Evolutionary conservation across 1,140 invertebrate genomes (phyloP).

Genomic region (Campoletis sonorensis): DNA sequence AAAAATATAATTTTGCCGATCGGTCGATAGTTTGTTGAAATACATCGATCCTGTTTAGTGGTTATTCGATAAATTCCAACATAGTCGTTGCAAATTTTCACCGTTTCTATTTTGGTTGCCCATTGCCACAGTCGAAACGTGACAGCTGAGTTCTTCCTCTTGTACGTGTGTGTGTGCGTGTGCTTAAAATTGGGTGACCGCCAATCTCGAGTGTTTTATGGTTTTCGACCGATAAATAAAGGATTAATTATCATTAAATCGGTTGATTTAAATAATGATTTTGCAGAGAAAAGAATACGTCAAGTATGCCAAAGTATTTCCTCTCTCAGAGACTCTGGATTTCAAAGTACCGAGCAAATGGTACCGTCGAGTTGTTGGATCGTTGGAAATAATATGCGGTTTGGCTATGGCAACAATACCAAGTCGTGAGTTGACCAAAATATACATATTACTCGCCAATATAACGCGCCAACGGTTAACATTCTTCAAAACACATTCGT

Average conservation of each 20-base stretch:
- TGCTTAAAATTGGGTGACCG: conserved; percentile 54
- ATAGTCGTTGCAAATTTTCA: conserved; percentile 45
- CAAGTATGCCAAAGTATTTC: conserved; percentile 97
- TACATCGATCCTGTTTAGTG: not conserved
- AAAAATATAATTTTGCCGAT: not conserved
- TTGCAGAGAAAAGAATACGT: conserved; percentile 97
- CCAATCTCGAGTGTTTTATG: conserved; percentile 55
- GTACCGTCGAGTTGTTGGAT: conserved; percentile 92
- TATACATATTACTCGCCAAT: conserved; percentile 26
- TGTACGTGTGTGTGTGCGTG: not conserved
- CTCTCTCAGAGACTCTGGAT: conserved; percentile 87
- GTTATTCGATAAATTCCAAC: conserved; percentile 50
- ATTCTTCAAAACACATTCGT: not conserved
- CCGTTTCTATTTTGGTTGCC: conserved; percentile 61
- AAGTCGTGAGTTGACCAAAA: conserved; percentile 82
- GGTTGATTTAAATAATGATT: conserved; percentile 50
- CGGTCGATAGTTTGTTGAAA: not conserved
- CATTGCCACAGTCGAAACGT: conserved; percentile 66
- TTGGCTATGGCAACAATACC: conserved; percentile 91
- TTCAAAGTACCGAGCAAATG: conserved; percentile 95
- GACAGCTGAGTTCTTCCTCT: conserved; percentile 49
- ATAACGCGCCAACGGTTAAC: not conserved
- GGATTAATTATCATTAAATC: conserved; percentile 7
- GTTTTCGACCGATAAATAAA: conserved; percentile 44
- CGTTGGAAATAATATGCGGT: conserved; percentile 93